phyloP scores from a whole-genome alignment of 2,888 invertebrate genomes.

The Athalia rosae region DNA sequence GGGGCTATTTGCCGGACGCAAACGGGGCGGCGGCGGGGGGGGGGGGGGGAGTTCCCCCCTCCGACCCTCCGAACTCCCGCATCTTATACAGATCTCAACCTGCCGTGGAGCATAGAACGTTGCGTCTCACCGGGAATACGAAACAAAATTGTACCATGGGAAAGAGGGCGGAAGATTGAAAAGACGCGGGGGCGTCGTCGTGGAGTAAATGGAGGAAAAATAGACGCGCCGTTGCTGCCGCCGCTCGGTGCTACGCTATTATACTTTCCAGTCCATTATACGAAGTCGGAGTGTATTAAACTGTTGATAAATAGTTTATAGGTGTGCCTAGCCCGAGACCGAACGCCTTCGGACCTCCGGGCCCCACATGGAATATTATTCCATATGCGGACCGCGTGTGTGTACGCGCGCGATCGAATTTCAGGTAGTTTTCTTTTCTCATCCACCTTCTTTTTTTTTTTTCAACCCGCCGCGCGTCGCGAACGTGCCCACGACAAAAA shows the following conservation, averaged over 20 bases:
- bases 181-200: neutral
- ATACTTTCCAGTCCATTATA: slow-evolving; percentile 42
- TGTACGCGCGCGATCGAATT: slow-evolving; percentile 9
- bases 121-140: neutral
- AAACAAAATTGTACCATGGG: neutral
- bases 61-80: slow-evolving; percentile 2
- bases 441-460: neutral
- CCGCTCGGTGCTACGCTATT: slow-evolving; percentile 35
- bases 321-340: slow-evolving; percentile 43
- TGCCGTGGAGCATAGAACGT: neutral
- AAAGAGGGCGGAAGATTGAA: neutral
- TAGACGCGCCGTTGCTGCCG: neutral
- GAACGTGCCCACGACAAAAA: too few relatives aligned
- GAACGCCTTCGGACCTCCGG: neutral
- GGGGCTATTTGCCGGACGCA: slow-evolving; percentile 45
- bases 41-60: too few relatives aligned
- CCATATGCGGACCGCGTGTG: slow-evolving; percentile 15
- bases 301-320: slow-evolving; percentile 66
- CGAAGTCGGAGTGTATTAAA: slow-evolving; percentile 59
- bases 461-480: too few relatives aligned
- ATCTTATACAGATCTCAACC: neutral
- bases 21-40: too few relatives aligned
- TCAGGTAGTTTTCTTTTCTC: slow-evolving; percentile 3
- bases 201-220: neutral
- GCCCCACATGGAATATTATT: slow-evolving; percentile 22